Evolutionary conservation across 2,888 invertebrate genomes (phyloP), one percentile per base, ranked within the genome.

Genomic region (Nebria brevicollis): DNA sequence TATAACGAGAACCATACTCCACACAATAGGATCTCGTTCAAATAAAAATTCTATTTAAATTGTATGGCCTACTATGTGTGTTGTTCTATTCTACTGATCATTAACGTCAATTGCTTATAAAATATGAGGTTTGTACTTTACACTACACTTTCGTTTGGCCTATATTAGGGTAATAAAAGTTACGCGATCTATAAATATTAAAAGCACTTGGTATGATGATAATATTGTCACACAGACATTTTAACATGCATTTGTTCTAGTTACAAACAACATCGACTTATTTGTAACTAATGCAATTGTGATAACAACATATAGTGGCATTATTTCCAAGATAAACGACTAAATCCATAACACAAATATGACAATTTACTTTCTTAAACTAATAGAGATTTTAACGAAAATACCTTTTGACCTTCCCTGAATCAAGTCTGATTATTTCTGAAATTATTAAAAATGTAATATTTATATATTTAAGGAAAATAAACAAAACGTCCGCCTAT

Each of bases 131-230:
- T 13, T 54, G 54, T 54, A 68, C 68, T 68, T 66, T 76, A 76
- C 77, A 64, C 65, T 77, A 72, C 72, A 72, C 72, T 77, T 77
- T 72, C 72, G 72, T 72, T 13, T 34, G 77, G 6, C 34, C n/a
- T 43, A 74, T 20, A 42, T 42, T 74, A 42, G n/a, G 13, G 54
- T 54, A 54, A 54, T 54, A 54, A 54, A 54, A 54, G 54, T 54
- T 54, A 54, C 8, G 54, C 13, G 54, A 54, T 54, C 54, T 54
- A 54, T 54, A 54, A 54, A 54, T 54, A 54, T 54, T 54, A 54
- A 54, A 54, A 2, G 13, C 13, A 54, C 54, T 54, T 54, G 13
- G 13, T 54, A 54, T 54, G 54, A 54, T 54, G 54, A 54, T 54
- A 54, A 54, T 54, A 54, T 54, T 54, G 54, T 54, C 54, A 54